Conservation (phyloP, 2,888 invertebrate species). For the Cordilura impudica region DNA sequence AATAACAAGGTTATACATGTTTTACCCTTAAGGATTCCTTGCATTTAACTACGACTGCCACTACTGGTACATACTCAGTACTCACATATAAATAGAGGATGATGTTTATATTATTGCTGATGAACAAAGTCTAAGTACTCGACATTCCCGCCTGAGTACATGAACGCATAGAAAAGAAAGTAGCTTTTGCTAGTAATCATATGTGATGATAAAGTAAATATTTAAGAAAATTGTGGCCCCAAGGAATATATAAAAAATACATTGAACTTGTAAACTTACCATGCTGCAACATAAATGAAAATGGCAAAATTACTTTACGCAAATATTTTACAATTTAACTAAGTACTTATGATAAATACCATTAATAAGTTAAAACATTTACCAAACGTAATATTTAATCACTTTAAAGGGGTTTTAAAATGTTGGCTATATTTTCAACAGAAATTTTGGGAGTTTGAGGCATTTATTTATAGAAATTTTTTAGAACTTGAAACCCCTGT, state of each 20-base stretch:
- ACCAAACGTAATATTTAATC: neutral
- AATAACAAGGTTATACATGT: slow-evolving; percentile 43
- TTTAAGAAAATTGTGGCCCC: slow-evolving; percentile 36
- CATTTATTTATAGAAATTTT: no score
- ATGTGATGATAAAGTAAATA: slow-evolving; percentile 39
- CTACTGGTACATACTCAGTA: neutral
- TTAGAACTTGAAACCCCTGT: no score
- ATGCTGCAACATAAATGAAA: neutral
- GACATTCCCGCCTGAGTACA: slow-evolving; percentile 37
- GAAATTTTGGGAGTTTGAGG: no score
- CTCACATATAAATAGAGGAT: neutral
- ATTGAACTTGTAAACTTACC: neutral
- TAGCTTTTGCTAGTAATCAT: slow-evolving; percentile 22
- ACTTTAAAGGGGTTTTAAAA: neutral
- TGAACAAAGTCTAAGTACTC: slow-evolving; percentile 25
- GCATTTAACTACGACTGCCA: slow-evolving; percentile 23
- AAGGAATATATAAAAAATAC: neutral
- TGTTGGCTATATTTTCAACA: no score
- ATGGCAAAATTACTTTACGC: neutral
- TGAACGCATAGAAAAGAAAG: slow-evolving; percentile 19
- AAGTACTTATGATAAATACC: neutral
- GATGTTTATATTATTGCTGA: slow-evolving; percentile 1
- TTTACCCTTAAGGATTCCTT: slow-evolving; percentile 38
- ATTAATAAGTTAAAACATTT: neutral
- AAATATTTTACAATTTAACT: neutral